A percentile compares a stretch with the other conserved stretches of the same genome.
Conservation (phyloP, 2,113 vertebrate species). For the Aviceda subcristata region DNA sequence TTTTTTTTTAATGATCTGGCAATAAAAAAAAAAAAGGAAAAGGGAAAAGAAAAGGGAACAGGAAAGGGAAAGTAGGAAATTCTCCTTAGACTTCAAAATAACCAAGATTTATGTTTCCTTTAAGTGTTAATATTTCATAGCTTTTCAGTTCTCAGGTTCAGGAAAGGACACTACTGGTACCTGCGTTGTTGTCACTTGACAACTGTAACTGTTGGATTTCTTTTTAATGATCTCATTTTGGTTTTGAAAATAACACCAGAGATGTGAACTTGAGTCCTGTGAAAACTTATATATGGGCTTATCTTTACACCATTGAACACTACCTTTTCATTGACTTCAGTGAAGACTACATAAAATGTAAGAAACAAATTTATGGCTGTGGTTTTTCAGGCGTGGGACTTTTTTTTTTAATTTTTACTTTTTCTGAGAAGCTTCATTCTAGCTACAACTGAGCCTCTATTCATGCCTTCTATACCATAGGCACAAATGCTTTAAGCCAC, state of each 20-base stretch:
- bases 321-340: not conserved
- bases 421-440: not conserved
- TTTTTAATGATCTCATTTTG: not conserved
- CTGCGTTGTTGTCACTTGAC: not conserved
- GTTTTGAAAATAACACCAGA: not conserved
- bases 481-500: not conserved
- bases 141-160: not conserved
- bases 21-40: not conserved
- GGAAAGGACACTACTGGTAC: not conserved
- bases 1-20: not conserved
- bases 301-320: not conserved
- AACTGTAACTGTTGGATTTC: not conserved
- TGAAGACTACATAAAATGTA: not conserved
- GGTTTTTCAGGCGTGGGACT: not conserved
- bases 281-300: not conserved
- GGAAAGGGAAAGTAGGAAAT: not conserved
- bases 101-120: not conserved
- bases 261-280: not conserved
- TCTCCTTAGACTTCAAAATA: not conserved
- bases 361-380: not conserved
- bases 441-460: not conserved
- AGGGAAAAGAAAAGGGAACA: not conserved
- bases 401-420: not conserved
- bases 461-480: not conserved
- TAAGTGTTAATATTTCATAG: not conserved